Percentiles rank a stretch among this genome's conserved stretches.
Conservation (phyloP, 1,140 invertebrate genomes). For the Lepidotrigona ventralis region DNA sequence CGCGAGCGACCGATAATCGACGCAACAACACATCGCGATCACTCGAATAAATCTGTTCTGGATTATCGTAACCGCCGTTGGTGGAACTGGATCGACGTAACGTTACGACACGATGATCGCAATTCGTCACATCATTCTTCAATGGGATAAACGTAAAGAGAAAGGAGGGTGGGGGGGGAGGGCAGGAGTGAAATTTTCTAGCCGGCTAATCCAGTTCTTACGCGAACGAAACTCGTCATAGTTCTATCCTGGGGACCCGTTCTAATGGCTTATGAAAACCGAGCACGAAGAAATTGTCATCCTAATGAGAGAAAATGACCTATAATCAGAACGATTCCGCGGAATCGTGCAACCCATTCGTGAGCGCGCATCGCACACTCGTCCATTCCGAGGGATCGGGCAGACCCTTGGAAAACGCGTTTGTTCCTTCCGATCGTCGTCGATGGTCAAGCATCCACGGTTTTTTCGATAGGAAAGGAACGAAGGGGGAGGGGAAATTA, state of each 20-base stretch:
- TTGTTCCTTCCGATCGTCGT: not conserved
- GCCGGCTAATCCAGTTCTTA: conserved; percentile 11
- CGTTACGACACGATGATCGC: not conserved
- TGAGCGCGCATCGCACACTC: not conserved
- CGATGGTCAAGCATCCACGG: conserved; percentile 18
- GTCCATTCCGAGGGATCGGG: not conserved
- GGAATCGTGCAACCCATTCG: not conserved
- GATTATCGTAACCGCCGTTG: not conserved
- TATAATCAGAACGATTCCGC: conserved; percentile 40
- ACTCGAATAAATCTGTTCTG: conserved; percentile 15
- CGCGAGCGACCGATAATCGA: conserved; percentile 16
- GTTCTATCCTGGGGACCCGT: not conserved
- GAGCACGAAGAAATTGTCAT: conserved; percentile 25
- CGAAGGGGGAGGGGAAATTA: conserved; percentile 20
- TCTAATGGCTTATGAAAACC: conserved; percentile 46
- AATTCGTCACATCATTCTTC: not conserved
- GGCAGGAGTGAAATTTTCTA: conserved; percentile 29
- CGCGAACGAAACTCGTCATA: conserved; percentile 11
- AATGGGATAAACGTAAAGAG: no score
- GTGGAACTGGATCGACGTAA: not conserved
- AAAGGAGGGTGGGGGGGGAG: no score
- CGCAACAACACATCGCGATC: not conserved
- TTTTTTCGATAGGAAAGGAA: not conserved
- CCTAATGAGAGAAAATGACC: conserved; percentile 42
- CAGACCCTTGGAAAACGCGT: not conserved